Evolutionary conservation across 2,797 vertebrate genomes (phyloP).

Genomic region (Furcifer pardalis): DNA sequence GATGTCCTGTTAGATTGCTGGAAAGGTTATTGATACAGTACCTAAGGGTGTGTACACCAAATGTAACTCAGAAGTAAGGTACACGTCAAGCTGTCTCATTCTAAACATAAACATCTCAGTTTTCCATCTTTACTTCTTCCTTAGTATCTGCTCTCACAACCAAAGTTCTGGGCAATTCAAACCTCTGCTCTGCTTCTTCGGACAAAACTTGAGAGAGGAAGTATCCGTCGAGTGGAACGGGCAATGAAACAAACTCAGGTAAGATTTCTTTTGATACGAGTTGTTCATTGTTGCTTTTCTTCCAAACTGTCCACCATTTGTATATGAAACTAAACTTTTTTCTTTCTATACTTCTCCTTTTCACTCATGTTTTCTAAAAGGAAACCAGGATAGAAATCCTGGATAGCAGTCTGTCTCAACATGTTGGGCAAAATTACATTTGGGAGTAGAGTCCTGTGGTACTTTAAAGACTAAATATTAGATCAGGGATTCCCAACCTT

Average conservation of each 20-base stretch:
- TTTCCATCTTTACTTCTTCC: constrained; percentile 23
- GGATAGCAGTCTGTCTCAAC: too few relatives aligned
- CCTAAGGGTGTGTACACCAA: not conserved
- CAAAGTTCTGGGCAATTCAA: constrained; percentile 93
- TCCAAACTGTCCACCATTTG: not conserved
- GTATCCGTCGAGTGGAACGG: constrained; percentile 87
- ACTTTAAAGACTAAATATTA: too few relatives aligned
- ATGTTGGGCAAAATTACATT: too few relatives aligned
- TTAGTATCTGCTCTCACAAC: constrained; percentile 92
- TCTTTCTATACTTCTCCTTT: too few relatives aligned
- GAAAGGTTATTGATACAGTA: not conserved
- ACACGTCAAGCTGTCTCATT: not conserved
- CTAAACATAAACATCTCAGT: constrained; percentile 12
- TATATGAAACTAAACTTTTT: not conserved
- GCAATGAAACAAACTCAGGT: constrained; percentile 98
- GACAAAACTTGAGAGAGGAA: constrained; percentile 89
- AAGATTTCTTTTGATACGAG: constrained; percentile 28
- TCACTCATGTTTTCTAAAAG: too few relatives aligned
- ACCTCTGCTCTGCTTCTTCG: constrained; percentile 88
- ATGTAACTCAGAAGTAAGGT: not conserved
- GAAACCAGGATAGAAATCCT: too few relatives aligned
- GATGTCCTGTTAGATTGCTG: not conserved
- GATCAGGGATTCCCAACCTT: too few relatives aligned
- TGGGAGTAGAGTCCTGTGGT: too few relatives aligned
- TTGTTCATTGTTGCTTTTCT: not conserved